These are phyloP conservation scores for Propithecus coquereli DNA, from an alignment of 2,113 vertebrate species.

Conservation along the genomic window DNA sequence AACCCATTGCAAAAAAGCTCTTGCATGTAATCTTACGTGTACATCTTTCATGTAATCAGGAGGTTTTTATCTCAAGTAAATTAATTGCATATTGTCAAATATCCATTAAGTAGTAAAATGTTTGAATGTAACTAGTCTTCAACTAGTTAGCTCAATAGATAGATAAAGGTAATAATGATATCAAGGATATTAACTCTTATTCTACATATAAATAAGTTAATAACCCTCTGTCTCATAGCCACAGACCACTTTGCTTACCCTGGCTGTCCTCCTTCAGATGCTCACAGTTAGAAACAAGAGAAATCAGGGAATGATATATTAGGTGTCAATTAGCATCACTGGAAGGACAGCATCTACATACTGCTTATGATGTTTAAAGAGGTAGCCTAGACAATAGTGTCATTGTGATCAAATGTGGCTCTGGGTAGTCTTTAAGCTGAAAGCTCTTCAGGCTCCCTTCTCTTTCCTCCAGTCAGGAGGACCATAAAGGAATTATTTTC, in stretches of 20 bases:
- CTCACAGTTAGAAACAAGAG: neutral
- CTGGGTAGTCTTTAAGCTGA: neutral
- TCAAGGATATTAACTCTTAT: neutral
- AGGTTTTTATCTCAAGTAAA: constrained; percentile 28
- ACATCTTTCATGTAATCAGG: constrained; percentile 28
- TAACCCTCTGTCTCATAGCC: neutral
- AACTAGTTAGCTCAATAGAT: neutral
- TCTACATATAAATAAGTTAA: neutral
- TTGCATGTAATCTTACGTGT: neutral
- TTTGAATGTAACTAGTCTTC: neutral
- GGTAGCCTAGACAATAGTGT: neutral
- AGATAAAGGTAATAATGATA: neutral
- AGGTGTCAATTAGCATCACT: neutral
- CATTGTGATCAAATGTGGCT: neutral
- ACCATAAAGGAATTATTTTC: neutral
- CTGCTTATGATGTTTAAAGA: neutral
- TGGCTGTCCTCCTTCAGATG: neutral
- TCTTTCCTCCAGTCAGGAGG: neutral
- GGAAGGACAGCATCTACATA: neutral
- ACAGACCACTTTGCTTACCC: neutral
- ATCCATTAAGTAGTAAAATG: constrained; percentile 18
- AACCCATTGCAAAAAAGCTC: neutral
- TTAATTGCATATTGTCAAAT: constrained; percentile 36
- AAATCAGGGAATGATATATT: neutral
- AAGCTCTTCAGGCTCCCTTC: neutral